Conservation (phyloP, 2,797 vertebrate species). For the Clarias laeviceps region DNA sequence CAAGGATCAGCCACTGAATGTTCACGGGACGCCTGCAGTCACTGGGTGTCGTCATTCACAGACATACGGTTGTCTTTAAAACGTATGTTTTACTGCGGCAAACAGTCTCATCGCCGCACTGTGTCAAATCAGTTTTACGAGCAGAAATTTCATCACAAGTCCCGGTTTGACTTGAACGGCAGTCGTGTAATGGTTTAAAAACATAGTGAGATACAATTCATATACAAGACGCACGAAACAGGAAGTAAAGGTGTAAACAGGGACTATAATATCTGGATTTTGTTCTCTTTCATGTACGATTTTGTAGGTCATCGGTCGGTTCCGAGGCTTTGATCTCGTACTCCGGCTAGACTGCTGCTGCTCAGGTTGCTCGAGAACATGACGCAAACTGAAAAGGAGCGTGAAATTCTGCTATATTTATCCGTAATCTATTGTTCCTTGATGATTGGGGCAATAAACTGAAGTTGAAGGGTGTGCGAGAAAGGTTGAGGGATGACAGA, state of each 20-base stretch:
- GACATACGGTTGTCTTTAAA: too few relatives aligned
- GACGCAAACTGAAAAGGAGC: neutral
- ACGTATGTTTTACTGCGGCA: too few relatives aligned
- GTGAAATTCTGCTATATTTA: constrained; percentile 15
- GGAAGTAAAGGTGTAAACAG: neutral
- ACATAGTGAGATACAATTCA: neutral
- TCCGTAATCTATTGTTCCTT: neutral
- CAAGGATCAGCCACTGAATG: too few relatives aligned
- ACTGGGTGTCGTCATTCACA: too few relatives aligned
- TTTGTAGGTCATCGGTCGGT: constrained; percentile 33
- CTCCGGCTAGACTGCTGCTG: constrained; percentile 49
- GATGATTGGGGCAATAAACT: neutral
- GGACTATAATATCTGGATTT: neutral
- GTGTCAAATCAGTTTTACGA: too few relatives aligned
- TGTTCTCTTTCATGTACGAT: constrained; percentile 15
- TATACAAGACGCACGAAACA: neutral
- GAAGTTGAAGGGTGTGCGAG: constrained; percentile 48
- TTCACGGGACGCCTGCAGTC: too few relatives aligned
- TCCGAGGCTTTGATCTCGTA: constrained; percentile 33
- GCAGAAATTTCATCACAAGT: too few relatives aligned
- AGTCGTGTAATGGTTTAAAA: neutral
- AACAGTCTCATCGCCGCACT: too few relatives aligned
- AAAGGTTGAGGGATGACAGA: constrained; percentile 51
- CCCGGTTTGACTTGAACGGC: too few relatives aligned
- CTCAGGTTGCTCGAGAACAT: neutral